Conservation (phyloP, 2,888 invertebrate species). For the Hyles lineata region DNA sequence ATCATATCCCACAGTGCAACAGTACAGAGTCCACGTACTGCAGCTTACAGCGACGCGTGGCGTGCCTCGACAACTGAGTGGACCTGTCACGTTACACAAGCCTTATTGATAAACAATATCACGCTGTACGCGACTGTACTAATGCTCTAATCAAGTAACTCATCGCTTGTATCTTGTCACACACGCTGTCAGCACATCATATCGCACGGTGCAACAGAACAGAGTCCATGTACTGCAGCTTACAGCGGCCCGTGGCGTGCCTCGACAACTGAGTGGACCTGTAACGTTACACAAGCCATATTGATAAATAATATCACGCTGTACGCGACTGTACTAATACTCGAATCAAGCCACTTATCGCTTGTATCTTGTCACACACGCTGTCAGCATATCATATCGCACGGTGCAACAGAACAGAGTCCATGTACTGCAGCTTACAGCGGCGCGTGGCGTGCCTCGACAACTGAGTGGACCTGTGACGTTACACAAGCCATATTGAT, state of each 20-base stretch:
- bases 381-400: neutral
- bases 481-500: too few relatives aligned
- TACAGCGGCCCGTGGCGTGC: neutral
- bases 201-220: neutral
- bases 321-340: too few relatives aligned
- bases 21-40: neutral
- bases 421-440: neutral
- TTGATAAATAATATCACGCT: too few relatives aligned
- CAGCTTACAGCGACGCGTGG: neutral
- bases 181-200: slow-evolving; percentile 6
- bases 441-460: neutral
- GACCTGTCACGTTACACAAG: neutral
- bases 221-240: neutral
- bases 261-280: neutral
- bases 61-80: neutral
- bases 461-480: neutral
- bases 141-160: too few relatives aligned
- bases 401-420: neutral
- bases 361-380: neutral
- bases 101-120: too few relatives aligned
- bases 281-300: neutral
- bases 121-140: too few relatives aligned
- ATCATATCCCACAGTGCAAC: neutral
- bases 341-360: too few relatives aligned
- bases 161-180: neutral